Evolutionary conservation across 2,797 vertebrate genomes (phyloP), one percentile per base, ranked within the genome.

Genomic region (Phyllotis vaccarum): DNA sequence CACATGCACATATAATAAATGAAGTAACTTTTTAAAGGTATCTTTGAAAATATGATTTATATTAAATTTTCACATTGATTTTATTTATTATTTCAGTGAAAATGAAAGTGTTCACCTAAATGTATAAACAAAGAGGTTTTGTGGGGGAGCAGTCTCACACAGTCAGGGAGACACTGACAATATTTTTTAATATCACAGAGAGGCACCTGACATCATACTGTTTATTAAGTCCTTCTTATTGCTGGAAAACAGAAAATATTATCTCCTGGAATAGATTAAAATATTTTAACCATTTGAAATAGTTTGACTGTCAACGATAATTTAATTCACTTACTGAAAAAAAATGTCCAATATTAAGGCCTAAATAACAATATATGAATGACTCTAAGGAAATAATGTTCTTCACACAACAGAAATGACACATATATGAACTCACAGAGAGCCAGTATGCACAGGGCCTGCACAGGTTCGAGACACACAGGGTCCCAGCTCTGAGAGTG

Each of bases 31-130:
- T 40, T 66, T 2, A 83, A 64, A 83, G 24, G 58, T 83, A 83
- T 31, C 40, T 83, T 82, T 82, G n/a, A 40, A 66, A 58, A 81
- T 12, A 81, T 62, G 12, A 82, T 46, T 46, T 46, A 82, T 62
- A 46, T 92, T 76, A 68, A 96, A 72, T 89, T 94, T 95, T 89
- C 60, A 78, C 1, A 74, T 1, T 58, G 19, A 82, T 34, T 82
- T 93, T 17, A 91, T 90, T 88, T 16, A 78, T 2, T 72, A 80
- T 90, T 64, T 95, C 68, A 86, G 19, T 58, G 27, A 76, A 94
- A 85, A 54, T 66, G 22, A 74, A 92, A 92, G 56, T 9, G 78
- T 29, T 75, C 68, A 64, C 19, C 76, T 79, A 66, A 54, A 7
- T 52, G 11, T n/a, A 78, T 58, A 82, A 82, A 86, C 24, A 82